A percentile compares a stretch with the other conserved stretches of the same genome.
These are phyloP conservation scores for Bostrychus sinensis DNA, from an alignment of 2,113 vertebrate species.

Conservation along the genomic window DNA sequence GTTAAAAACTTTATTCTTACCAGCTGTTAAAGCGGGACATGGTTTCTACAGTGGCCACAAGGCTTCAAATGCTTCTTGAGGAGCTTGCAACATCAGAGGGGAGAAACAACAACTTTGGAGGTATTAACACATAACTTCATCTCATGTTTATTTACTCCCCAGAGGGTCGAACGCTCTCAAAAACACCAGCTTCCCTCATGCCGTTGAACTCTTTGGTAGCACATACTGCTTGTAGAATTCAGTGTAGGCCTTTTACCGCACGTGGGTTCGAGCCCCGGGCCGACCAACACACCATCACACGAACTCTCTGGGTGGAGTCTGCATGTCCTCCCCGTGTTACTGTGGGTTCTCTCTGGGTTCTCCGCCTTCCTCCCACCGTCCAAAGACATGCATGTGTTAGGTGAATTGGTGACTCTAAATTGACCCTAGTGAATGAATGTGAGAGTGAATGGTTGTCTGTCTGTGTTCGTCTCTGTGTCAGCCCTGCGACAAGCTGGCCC, in stretches of 20 bases:
- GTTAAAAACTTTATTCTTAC: background rate
- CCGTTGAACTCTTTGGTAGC: slow-evolving; percentile 86
- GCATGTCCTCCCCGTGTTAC: too few species aligned
- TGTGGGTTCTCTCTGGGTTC: too few species aligned
- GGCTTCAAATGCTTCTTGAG: slow-evolving; percentile 92
- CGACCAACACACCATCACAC: too few species aligned
- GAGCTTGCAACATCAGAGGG: slow-evolving; percentile 82
- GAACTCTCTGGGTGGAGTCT: too few species aligned
- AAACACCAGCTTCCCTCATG: slow-evolving; percentile 91
- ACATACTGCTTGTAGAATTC: slow-evolving; percentile 91
- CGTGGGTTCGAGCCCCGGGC: too few species aligned
- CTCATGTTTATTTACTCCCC: slow-evolving; percentile 73
- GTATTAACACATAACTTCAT: slow-evolving; percentile 34
- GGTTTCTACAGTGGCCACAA: slow-evolving; percentile 87
- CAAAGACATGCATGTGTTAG: too few species aligned
- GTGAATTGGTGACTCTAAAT: too few species aligned
- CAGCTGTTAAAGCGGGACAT: slow-evolving; percentile 93
- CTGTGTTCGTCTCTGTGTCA: too few species aligned
- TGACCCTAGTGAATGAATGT: too few species aligned
- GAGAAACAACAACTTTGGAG: slow-evolving; percentile 49
- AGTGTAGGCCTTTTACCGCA: slow-evolving; percentile 89
- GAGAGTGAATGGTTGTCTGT: too few species aligned
- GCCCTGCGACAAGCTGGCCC: too few species aligned
- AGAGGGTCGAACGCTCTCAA: slow-evolving; percentile 82
- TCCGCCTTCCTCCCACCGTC: too few species aligned